Percentiles rank a stretch among this genome's conserved stretches.
Conservation (phyloP, 23 tunicate genomes). For the Oikopleura dioica region DNA sequence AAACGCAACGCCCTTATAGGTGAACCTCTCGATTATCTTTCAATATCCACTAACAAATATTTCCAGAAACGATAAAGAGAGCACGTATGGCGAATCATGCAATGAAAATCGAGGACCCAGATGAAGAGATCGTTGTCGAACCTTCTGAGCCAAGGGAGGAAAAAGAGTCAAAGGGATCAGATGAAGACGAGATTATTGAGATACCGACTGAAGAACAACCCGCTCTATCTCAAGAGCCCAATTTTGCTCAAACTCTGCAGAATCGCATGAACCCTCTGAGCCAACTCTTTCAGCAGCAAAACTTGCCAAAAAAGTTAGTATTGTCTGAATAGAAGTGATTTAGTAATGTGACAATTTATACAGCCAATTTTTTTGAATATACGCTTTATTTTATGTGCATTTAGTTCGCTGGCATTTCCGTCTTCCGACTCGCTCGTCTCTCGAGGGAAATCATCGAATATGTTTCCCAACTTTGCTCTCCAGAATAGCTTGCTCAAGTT, state of each 20-base stretch:
- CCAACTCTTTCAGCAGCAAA: too few relatives aligned
- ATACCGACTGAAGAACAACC: not conserved
- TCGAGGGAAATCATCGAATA: not conserved
- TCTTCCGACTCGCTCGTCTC: constrained; percentile 7
- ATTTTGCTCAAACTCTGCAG: not conserved
- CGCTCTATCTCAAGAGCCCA: not conserved
- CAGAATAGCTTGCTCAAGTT: not conserved
- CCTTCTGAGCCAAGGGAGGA: not conserved
- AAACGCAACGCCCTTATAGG: too few relatives aligned
- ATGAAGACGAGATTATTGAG: not conserved
- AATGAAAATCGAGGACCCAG: not conserved
- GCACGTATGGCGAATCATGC: not conserved
- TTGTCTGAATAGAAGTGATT: too few relatives aligned
- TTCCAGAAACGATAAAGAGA: not conserved
- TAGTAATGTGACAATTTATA: too few relatives aligned
- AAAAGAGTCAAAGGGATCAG: not conserved
- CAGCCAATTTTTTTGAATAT: too few relatives aligned
- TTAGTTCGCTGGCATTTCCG: constrained; percentile 8
- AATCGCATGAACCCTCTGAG: not conserved
- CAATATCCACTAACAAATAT: too few relatives aligned
- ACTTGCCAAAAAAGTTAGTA: too few relatives aligned
- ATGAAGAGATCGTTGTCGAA: not conserved
- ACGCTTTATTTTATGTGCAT: too few relatives aligned
- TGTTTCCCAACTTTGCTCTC: not conserved
- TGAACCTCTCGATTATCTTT: too few relatives aligned